A percentile compares a stretch with the other conserved stretches of the same genome.
phyloP scores from a whole-genome alignment of 1,140 invertebrate genomes.

The Probaryconus sp. region DNA sequence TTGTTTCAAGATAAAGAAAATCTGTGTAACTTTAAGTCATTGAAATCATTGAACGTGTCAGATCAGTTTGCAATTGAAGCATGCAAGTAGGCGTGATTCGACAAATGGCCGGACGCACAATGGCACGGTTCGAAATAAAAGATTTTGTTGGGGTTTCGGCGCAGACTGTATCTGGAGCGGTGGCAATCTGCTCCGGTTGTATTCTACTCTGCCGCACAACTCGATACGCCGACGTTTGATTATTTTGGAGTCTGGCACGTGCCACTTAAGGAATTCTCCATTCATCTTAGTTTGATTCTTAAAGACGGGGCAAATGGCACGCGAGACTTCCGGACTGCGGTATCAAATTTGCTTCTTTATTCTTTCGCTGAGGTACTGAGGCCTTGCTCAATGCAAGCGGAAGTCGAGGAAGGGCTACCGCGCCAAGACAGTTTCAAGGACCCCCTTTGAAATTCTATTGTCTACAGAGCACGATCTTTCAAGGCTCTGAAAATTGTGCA shows the following conservation, averaged over 20 bases:
- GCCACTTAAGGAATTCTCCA: constrained; percentile 68
- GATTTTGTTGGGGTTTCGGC: constrained; percentile 25
- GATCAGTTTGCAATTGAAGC: constrained; percentile 37
- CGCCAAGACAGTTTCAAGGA: constrained; percentile 37
- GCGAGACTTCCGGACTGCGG: constrained; percentile 74
- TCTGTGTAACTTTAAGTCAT: neutral
- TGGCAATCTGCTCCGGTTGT: constrained; percentile 35
- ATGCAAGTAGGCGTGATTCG: constrained; percentile 49
- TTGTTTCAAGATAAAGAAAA: constrained; percentile 2
- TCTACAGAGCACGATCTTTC: constrained; percentile 50
- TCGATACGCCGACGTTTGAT: constrained; percentile 46
- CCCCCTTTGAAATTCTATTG: constrained; percentile 65
- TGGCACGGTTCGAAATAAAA: constrained; percentile 39
- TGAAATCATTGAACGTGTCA: constrained; percentile 29
- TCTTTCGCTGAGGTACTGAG: constrained; percentile 53
- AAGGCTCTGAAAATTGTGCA: constrained; percentile 19
- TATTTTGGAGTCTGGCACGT: constrained; percentile 66
- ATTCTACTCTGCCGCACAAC: constrained; percentile 41
- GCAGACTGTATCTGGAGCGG: constrained; percentile 35
- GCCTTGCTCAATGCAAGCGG: constrained; percentile 67
- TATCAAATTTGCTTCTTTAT: constrained; percentile 70
- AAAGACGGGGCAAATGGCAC: constrained; percentile 74
- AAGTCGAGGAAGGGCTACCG: constrained; percentile 62
- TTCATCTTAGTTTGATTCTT: constrained; percentile 71
- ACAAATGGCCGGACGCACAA: constrained; percentile 39